Percentiles rank a stretch among this genome's conserved stretches.
Conservation (phyloP, 2,797 vertebrate species). For the Knipowitschia caucasica region DNA sequence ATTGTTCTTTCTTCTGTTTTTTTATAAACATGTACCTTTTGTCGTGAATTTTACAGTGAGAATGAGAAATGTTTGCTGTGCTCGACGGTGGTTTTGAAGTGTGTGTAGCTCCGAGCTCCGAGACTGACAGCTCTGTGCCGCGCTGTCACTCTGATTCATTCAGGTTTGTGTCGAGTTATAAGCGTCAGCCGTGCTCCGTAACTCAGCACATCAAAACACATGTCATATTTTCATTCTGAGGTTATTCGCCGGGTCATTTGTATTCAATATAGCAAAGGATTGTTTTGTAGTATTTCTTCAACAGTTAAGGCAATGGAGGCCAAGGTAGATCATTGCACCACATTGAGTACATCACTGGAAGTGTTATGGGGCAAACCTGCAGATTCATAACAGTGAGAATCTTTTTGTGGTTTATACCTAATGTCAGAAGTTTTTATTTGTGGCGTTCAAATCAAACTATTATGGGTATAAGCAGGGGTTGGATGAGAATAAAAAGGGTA, state of each 20-base stretch:
- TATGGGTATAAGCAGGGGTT: too few relatives aligned
- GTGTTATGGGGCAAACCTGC: too few relatives aligned
- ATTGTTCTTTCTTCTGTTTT: neutral
- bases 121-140: constrained; percentile 50
- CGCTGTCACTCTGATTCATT: constrained; percentile 59
- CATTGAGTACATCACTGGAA: too few relatives aligned
- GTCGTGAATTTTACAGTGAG: neutral
- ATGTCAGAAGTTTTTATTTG: too few relatives aligned
- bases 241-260: too few relatives aligned
- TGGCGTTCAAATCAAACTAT: too few relatives aligned
- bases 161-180: constrained; percentile 43
- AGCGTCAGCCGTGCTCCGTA: constrained; percentile 10
- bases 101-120: constrained; percentile 24
- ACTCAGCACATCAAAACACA: constrained; percentile 15
- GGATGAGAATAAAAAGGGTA: too few relatives aligned
- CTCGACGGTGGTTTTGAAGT: neutral
- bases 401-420: too few relatives aligned
- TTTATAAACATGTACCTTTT: neutral
- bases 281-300: too few relatives aligned
- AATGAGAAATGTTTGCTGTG: neutral
- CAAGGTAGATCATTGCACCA: too few relatives aligned
- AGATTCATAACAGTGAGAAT: too few relatives aligned
- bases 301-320: too few relatives aligned
- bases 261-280: neutral
- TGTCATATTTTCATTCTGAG: constrained; percentile 15